phyloP scores from a whole-genome alignment of 2,888 invertebrate species.

The Meandrusa payeni region DNA sequence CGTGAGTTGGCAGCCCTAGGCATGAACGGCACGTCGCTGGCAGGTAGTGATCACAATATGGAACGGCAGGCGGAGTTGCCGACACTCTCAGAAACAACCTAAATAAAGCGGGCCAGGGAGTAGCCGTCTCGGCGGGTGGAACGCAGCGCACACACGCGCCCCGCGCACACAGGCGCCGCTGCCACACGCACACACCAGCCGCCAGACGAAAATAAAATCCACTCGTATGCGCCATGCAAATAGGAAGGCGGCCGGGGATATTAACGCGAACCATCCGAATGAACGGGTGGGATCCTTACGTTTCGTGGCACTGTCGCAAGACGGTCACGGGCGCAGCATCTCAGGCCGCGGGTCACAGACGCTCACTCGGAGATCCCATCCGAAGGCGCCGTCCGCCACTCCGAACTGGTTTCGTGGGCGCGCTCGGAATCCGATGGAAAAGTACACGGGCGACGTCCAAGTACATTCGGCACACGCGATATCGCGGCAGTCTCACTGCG shows the following conservation, averaged over 20 bases:
- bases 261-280: slow-evolving; percentile 57
- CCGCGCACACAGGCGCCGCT: slow-evolving; percentile 44
- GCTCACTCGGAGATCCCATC: slow-evolving; percentile 65
- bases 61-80: slow-evolving; percentile 37
- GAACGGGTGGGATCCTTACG: slow-evolving; percentile 76
- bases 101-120: slow-evolving; percentile 74
- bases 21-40: slow-evolving; percentile 28
- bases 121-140: slow-evolving; percentile 63
- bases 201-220: slow-evolving; percentile 79
- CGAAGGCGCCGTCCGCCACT: slow-evolving; percentile 60
- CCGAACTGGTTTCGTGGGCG: slow-evolving; percentile 65
- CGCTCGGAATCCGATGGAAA: slow-evolving; percentile 65
- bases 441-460: slow-evolving; percentile 66
- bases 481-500: slow-evolving; percentile 62
- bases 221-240: slow-evolving; percentile 79
- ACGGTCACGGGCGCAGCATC: slow-evolving; percentile 79
- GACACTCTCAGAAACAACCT: slow-evolving; percentile 68
- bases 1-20: slow-evolving; percentile 35
- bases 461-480: slow-evolving; percentile 73
- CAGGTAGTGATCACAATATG: slow-evolving; percentile 33
- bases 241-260: slow-evolving; percentile 69
- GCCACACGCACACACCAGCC: slow-evolving; percentile 59
- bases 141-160: slow-evolving; percentile 38
- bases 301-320: slow-evolving; percentile 77
- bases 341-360: slow-evolving; percentile 68